Evolutionary conservation across 2,113 vertebrate species (phyloP).

Genomic region (Camelus bactrianus): DNA sequence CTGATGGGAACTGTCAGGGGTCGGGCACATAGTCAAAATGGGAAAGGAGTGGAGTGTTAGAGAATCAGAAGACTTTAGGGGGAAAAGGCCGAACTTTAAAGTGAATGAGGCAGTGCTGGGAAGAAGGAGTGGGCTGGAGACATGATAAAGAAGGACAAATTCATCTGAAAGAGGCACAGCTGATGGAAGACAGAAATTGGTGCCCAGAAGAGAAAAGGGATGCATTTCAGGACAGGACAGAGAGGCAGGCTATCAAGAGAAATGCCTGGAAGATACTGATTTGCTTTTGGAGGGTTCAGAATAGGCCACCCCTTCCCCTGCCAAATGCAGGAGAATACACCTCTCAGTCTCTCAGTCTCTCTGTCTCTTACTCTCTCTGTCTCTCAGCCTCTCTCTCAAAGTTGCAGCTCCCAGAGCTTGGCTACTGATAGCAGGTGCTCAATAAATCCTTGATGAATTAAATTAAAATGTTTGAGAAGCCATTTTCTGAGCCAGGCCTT

Average conservation of each 20-base stretch:
- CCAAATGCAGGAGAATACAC: background rate
- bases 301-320: background rate
- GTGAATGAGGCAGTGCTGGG: background rate
- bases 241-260: background rate
- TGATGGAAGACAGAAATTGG: background rate
- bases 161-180: background rate
- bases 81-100: background rate
- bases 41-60: background rate
- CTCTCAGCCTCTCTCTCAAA: background rate
- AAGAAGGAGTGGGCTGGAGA: background rate
- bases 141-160: background rate
- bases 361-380: background rate
- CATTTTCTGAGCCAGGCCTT: slow-evolving; percentile 68
- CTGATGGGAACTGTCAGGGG: background rate
- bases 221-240: background rate
- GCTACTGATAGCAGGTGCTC: slow-evolving; percentile 12
- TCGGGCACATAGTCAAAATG: background rate
- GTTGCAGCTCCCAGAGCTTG: slow-evolving; percentile 32
- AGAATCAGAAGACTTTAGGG: background rate
- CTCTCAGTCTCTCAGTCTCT: background rate
- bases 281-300: background rate
- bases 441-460: slow-evolving; percentile 78
- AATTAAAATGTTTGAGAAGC: slow-evolving; percentile 78
- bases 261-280: background rate
- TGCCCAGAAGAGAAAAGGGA: background rate